These are phyloP conservation scores for Gallinago media DNA, from an alignment of 2,113 vertebrate genomes.

Conservation along the genomic window DNA sequence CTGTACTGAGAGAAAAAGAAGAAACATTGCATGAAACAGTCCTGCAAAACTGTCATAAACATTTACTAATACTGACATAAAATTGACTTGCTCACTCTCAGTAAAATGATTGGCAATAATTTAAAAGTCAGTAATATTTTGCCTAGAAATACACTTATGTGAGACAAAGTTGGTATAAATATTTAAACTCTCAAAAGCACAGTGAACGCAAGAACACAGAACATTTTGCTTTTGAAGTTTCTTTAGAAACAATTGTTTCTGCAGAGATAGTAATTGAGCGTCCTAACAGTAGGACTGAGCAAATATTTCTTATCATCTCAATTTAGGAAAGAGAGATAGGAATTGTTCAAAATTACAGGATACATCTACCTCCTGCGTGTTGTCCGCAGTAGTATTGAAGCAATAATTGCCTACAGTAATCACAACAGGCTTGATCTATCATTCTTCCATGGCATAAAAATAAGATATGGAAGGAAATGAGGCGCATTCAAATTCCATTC, in stretches of 20 bases:
- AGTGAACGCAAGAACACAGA: neutral
- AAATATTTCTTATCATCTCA: neutral
- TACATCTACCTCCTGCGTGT: neutral
- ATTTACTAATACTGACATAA: neutral
- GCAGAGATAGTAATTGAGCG: neutral
- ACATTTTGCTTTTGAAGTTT: neutral
- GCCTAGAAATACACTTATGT: neutral
- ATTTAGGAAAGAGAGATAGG: neutral
- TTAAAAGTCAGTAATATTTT: neutral
- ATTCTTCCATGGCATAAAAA: neutral
- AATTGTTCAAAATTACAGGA: neutral
- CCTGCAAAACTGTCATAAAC: neutral
- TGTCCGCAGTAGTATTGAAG: neutral
- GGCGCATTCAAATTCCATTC: neutral
- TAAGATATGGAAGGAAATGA: neutral
- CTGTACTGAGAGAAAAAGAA: neutral
- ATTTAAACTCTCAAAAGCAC: neutral
- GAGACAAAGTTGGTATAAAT: neutral
- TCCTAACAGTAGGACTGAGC: neutral
- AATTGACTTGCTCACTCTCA: neutral
- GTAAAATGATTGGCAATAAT: neutral
- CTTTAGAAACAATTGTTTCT: neutral
- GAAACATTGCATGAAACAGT: neutral
- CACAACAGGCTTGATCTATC: neutral
- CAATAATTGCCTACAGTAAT: neutral